phyloP scores from a whole-genome alignment of 92 coral and sea anemone species.

The Palythoa grandiflora region DNA sequence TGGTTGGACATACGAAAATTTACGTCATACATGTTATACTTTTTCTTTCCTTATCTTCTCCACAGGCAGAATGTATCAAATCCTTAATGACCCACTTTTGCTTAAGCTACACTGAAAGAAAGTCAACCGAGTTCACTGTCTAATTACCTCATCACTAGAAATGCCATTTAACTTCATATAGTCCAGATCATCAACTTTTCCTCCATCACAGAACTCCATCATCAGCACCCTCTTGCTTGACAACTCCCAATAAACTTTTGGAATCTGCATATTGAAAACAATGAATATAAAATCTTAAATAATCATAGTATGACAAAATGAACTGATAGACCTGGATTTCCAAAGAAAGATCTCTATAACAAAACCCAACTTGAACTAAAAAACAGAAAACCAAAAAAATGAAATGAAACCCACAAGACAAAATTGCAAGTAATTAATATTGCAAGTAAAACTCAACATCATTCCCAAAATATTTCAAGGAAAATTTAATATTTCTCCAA shows the following conservation, averaged over 20 bases:
- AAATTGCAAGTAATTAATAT: no score
- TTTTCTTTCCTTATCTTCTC: no score
- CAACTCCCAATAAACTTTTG: slow-evolving; percentile 85
- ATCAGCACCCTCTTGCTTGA: slow-evolving; percentile 88
- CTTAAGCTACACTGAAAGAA: not conserved
- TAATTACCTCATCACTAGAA: slow-evolving; percentile 87
- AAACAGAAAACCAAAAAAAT: not conserved
- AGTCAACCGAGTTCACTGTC: not conserved
- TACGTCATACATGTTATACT: no score
- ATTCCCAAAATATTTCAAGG: no score
- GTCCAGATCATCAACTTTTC: slow-evolving; percentile 92
- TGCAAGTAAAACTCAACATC: no score
- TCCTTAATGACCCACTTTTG: not conserved
- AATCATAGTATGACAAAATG: not conserved
- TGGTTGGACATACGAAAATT: no score
- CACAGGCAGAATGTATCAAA: not conserved
- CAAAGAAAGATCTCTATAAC: not conserved
- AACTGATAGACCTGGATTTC: not conserved
- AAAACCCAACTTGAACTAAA: not conserved
- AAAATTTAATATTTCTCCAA: no score
- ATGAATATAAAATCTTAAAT: not conserved
- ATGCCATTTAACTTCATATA: slow-evolving; percentile 82
- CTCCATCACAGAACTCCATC: slow-evolving; percentile 98
- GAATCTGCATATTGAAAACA: slow-evolving; percentile 68
- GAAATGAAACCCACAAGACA: no score